These are phyloP conservation scores for Himalopsyche phryganea DNA, from an alignment of 1,140 invertebrate genomes.

Conservation along the genomic window DNA sequence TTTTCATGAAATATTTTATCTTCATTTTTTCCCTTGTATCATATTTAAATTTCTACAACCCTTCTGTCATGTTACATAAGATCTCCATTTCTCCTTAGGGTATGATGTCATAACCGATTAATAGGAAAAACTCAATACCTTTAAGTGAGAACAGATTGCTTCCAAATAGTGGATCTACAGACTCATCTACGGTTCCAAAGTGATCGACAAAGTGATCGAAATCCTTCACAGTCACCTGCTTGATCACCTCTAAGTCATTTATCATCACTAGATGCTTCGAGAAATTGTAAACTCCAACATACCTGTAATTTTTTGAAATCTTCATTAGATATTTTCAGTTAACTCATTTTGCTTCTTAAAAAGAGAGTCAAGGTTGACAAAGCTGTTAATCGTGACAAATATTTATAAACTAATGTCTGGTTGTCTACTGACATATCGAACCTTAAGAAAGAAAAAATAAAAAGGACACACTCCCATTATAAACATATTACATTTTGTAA, in stretches of 20 bases:
- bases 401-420: too few species aligned
- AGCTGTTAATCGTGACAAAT: too few species aligned
- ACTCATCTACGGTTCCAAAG: slow-evolving; percentile 41
- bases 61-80: too few species aligned
- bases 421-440: too few species aligned
- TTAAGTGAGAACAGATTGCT: slow-evolving; percentile 53
- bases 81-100: too few species aligned
- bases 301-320: slow-evolving; percentile 42
- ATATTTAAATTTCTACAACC: too few species aligned
- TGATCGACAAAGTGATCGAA: slow-evolving; percentile 65
- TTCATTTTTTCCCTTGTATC: too few species aligned
- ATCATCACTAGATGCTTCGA: slow-evolving; percentile 51
- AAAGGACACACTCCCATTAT: too few species aligned
- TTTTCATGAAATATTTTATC: too few species aligned
- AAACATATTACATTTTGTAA: too few species aligned
- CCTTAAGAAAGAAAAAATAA: too few species aligned
- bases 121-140: slow-evolving; percentile 33
- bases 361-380: neutral
- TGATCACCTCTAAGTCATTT: slow-evolving; percentile 60
- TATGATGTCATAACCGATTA: too few species aligned
- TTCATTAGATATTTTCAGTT: neutral
- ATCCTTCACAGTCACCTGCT: slow-evolving; percentile 58
- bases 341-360: neutral
- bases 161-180: slow-evolving; percentile 54
- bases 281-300: slow-evolving; percentile 54